Base-by-base conservation (phyloP, 2,888 invertebrate species). In the Drosophila tanythrix region DNA sequence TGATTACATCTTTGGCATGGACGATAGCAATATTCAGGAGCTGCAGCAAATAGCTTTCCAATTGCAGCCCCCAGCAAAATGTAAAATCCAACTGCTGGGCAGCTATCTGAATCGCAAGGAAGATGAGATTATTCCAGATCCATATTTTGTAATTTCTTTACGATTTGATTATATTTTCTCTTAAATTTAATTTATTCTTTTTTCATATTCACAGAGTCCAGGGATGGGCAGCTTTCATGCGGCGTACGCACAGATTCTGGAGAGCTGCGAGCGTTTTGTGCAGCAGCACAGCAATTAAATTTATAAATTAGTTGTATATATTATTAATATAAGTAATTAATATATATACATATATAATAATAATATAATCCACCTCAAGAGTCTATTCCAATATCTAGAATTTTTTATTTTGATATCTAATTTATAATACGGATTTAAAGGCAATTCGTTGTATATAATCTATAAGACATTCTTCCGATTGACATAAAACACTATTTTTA, bases 1-100 rank as follows among this genome's bases (percentile, higher is more conserved):
- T 93, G 96, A 98, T 93, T 97, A 95, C 92, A 98, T 99, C 81
- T 97, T 99, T 94, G 98, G 98, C 18, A 99, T 99, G 98, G 99
- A 99, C 92, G 94, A 97, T 63, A 94, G 95, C 18, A 99, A 98
- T 91, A 96, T 98, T 91, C 91, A 90, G 15, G 95, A 96, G 77
- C 92, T 97, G 48, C 94, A 94, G 50, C 92, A 93, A 60, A 93
- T 94, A 82, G 78, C 73, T 0, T 6, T 13, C 0, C 27, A 53
- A 11, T 94, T 95, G 40, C 96, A 96, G 1, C 92, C 93, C 55
- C 94, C 94, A 31, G 93, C 94, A 58, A 96, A 94, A 89, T 97
- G 98, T 0, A 94, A 95, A 90, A 94, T 98, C 40, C 94, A 96
- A 64, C 93, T 98, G 15, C 94, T 99, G 67, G 98, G 98, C 36